phyloP scores from a whole-genome alignment of 2,113 vertebrate genomes.

The Rhinichthys klamathensis region DNA sequence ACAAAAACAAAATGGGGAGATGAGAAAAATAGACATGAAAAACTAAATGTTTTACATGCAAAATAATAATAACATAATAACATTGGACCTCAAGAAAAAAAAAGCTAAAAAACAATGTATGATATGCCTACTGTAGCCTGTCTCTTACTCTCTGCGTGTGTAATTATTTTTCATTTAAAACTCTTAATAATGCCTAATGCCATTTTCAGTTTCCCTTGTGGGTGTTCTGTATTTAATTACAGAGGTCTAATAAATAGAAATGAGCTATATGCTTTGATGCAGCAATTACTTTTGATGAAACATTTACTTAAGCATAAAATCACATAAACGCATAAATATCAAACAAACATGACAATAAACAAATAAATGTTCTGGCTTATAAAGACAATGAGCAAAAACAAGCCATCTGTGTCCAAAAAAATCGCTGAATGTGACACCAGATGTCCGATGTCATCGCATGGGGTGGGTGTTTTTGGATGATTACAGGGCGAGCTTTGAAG shows the following conservation, averaged over 20 bases:
- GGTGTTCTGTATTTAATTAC: not conserved
- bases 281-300: constrained; percentile 7
- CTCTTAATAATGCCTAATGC: not conserved
- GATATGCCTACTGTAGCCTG: not conserved
- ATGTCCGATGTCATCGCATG: not conserved
- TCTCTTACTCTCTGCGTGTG: not conserved
- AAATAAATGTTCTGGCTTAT: not conserved
- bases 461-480: constrained; percentile 39
- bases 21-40: not conserved
- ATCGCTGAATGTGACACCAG: constrained; percentile 21
- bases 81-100: not conserved
- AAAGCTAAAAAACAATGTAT: not conserved
- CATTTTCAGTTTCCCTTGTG: not conserved
- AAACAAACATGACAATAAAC: not conserved
- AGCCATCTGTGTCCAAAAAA: constrained; percentile 14
- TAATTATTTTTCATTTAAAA: not conserved
- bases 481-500: constrained; percentile 23
- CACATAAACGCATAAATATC: not conserved
- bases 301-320: constrained; percentile 12
- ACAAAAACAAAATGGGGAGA: too few species aligned
- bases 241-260: constrained; percentile 13
- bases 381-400: not conserved
- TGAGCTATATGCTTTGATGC: constrained; percentile 4
- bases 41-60: not conserved
- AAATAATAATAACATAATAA: not conserved